Evolutionary conservation across 2,888 invertebrate genomes (phyloP), one percentile per base, ranked within the genome.

Genomic region (Eucera pruinosa): DNA sequence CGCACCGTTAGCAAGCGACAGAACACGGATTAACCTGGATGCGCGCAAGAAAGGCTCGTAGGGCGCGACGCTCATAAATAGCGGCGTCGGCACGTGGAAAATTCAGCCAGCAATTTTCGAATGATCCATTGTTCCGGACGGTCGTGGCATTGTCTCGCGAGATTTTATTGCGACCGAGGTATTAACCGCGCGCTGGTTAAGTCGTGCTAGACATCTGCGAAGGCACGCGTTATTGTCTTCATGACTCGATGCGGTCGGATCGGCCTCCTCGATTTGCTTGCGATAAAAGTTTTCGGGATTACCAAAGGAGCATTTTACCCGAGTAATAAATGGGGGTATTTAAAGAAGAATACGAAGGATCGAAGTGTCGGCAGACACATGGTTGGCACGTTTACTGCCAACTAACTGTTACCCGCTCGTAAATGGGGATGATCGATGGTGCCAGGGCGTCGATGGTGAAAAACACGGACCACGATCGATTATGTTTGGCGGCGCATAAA

Each of bases 1-100:
- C n/a, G n/a, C n/a, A n/a, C n/a, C n/a, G n/a, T 30, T 30, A 30
- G 57, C 67, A 9, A 1, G 47, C 47, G 47, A 27, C 48, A 9
- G n/a, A 48, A 27, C 50, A 30, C 30, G 23, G 30, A 57, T 39
- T 61, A 69, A 73, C 57, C 65, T 57, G 61, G 57, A 47, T 36
- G 45, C n/a, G 23, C 6, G 27, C 18, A 30, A 20, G n/a, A 55
- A 45, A 66, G 18, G 55, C 30, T 36, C 0, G 0, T 7, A 23
- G 2, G 30, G 11, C 20, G 27, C 33, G 48, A 43, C 33, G 7
- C 7, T 15, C 43, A 25, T 61, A 54, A 65, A 47, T 2, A 18
- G 0, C 20, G 11, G 0, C n/a, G 5, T 9, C 0, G 13, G 52
- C 11, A 41, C 39, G 20, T 2, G n/a, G 23, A 30, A 52, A 45